Percentiles rank a stretch among this genome's conserved stretches.
phyloP scores from a whole-genome alignment of 2,888 invertebrate genomes.

The Drosophila mettleri region DNA sequence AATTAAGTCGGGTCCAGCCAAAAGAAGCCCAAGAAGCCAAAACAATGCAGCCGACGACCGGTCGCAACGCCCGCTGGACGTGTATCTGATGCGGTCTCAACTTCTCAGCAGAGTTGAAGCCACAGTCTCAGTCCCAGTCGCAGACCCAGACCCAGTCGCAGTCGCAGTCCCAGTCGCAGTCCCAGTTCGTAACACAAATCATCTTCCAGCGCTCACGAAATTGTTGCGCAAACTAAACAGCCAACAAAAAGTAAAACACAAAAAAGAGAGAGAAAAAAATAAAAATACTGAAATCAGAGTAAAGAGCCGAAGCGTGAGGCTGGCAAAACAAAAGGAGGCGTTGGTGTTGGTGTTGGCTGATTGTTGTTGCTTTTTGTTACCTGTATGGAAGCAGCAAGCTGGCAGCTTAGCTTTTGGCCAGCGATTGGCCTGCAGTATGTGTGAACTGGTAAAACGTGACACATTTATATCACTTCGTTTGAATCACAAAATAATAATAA shows the following conservation, averaged over 20 bases:
- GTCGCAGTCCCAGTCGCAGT: constrained; percentile 46
- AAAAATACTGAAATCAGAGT: constrained; percentile 71
- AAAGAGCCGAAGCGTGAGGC: constrained; percentile 78
- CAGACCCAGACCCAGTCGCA: constrained; percentile 44
- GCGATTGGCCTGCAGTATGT: constrained; percentile 79
- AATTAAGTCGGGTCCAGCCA: constrained; percentile 68
- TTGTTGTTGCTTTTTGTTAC: constrained; percentile 67
- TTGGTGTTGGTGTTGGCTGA: constrained; percentile 80
- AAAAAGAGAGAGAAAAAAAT: constrained; percentile 13
- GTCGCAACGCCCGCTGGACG: constrained; percentile 79
- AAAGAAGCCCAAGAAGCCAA: constrained; percentile 40
- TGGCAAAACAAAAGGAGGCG: constrained; percentile 80
- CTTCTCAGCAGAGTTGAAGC: constrained; percentile 31
- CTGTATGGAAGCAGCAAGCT: constrained; percentile 64
- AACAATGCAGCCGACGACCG: constrained; percentile 73
- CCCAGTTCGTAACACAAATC: constrained; percentile 79
- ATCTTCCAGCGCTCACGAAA: constrained; percentile 84
- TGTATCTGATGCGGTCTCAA: constrained; percentile 76
- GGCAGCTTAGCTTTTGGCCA: constrained; percentile 38
- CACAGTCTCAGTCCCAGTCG: constrained; percentile 16
- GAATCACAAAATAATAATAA: constrained; percentile 83
- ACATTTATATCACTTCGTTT: constrained; percentile 85
- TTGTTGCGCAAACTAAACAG: constrained; percentile 81
- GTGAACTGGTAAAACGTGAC: constrained; percentile 85
- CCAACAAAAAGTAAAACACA: constrained; percentile 45